Evolutionary conservation across 1,140 invertebrate genomes (phyloP), one percentile per base, ranked within the genome.

Genomic region (Mycetomoellerius zeteki): DNA sequence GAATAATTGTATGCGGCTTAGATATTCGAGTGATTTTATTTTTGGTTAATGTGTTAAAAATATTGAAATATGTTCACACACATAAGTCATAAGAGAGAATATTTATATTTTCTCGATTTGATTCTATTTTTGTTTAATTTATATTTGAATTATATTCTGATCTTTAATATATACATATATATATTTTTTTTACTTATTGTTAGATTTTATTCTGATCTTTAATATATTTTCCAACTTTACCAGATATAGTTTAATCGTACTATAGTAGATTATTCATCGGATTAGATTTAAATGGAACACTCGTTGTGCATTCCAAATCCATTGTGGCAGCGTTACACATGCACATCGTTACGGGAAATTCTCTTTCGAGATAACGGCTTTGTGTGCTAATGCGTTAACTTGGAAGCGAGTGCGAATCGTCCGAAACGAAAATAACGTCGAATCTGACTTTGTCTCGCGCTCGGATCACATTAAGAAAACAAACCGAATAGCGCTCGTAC

Each of bases 401-500:
- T 24, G 60, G 24, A 56, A 47, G 43, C 43, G 37, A 27, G 19
- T 16, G 82, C 72, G 60, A 77, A 67, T 78, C 30, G 73, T 16
- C n/a, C 47, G 58, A 43, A 67, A 78, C 82, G 12, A 85, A 85
- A 85, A 77, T 85, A 85, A 77, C 82, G 37, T 65, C 62, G 30
- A 62, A 43, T 24, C 67, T n/a, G 56, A 43, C 50, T 60, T 33
- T 21, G 65, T 54, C 43, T 58, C 47, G 27, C 30, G 37, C 21
- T 64, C 24, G 71, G 87, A 88, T 77, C 64, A 54, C 85, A 90
- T 90, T 78, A 89, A 89, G 88, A 89, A 90, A 90, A 90, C 88
- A 85, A 75, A 89, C 71, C 50, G 88, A 14, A 43, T 69, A n/a
- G 58, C n/a, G 69, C 37, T 56, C 16, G 72, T n/a, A 43, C n/a